Conservation (phyloP, 2,113 vertebrate species). For the Zosterops lateralis region DNA sequence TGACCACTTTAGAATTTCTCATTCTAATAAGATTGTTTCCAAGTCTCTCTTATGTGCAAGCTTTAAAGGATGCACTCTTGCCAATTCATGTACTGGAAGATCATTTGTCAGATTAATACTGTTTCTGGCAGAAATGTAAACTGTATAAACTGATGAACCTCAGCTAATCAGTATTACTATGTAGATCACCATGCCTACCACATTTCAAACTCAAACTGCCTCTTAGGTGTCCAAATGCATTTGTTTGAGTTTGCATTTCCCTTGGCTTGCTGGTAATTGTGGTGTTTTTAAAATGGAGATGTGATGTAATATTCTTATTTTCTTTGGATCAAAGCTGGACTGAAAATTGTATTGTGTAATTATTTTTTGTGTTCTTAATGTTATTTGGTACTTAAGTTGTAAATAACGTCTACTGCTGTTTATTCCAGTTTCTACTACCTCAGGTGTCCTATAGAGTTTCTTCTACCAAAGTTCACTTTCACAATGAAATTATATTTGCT, state of each 20-base stretch:
- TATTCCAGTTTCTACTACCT: conserved; percentile 95
- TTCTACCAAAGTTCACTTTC: conserved; percentile 94
- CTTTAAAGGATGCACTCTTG: conserved; percentile 88
- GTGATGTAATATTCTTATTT: conserved; percentile 86
- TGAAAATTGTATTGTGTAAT: conserved; percentile 87
- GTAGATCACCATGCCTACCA: conserved; percentile 78
- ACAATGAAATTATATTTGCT: conserved; percentile 86
- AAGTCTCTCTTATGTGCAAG: conserved; percentile 79
- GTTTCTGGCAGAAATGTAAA: conserved; percentile 77
- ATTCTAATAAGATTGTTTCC: conserved; percentile 75
- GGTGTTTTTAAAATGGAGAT: conserved; percentile 81
- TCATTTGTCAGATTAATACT: conserved; percentile 68
- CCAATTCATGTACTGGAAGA: conserved; percentile 87
- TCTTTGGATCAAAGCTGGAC: conserved; percentile 92
- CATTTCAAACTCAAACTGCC: conserved; percentile 79
- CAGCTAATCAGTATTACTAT: conserved; percentile 90
- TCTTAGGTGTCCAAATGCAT: conserved; percentile 69
- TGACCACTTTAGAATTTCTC: conserved; percentile 75
- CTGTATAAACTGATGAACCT: conserved; percentile 84
- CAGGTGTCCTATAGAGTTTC: conserved; percentile 92
- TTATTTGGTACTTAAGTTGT: conserved; percentile 90
- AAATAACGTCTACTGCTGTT: conserved; percentile 90
- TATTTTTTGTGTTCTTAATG: conserved; percentile 85
- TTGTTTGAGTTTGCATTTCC: conserved; percentile 77
- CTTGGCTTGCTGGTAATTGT: conserved; percentile 81